Base-by-base conservation (phyloP, 2,113 vertebrate genomes). In the Columbina picui region DNA sequence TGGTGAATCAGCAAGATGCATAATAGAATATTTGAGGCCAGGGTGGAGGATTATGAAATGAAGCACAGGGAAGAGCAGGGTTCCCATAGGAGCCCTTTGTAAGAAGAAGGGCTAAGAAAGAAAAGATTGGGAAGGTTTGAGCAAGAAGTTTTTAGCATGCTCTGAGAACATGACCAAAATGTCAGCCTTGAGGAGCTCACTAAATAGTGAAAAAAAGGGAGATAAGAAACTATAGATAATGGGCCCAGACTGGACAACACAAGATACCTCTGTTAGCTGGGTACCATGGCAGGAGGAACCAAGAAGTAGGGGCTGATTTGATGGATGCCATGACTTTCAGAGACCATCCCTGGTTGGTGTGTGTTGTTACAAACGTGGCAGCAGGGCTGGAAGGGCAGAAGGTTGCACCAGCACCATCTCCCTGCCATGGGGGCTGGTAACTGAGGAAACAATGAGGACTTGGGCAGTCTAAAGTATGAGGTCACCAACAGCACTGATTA, bases 321-420 rank as follows among this genome's bases (percentile, higher is more conserved):
- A 15, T 50, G 39, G 23, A 8, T 29, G 39, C 36, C 9, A 7
- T 21, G 7, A 34, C 10, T 43, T 32, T 45, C 56, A 47, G 56
- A 36, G 74, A 41, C 18, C 36, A 21, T 1, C 41, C 12, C 26
- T 29, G 64, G n/a, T 9, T 25, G 29, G 32, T 7, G n/a, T 38
- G 8, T 8, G 13, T 36, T 0, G 2, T 53, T 23, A 43, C 36
- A 49, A 9, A n/a, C 0, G 3, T 7, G 38, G 41, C 45, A 75
- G 36, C 36, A 76, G 20, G 53, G 26, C 57, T 56, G 83, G 17
- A 19, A 68, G 53, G 50, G 8, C 26, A 20, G 23, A 27, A 65
- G 27, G 19, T 4, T 4, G 21, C 8, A 30, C 6, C 61, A 83
- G 20, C 4, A 8, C 20, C 43, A 14, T 8, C 30, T 65, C 15